Evolutionary conservation across 2,888 invertebrate genomes (phyloP).

Genomic region (Deroplatys truncata): DNA sequence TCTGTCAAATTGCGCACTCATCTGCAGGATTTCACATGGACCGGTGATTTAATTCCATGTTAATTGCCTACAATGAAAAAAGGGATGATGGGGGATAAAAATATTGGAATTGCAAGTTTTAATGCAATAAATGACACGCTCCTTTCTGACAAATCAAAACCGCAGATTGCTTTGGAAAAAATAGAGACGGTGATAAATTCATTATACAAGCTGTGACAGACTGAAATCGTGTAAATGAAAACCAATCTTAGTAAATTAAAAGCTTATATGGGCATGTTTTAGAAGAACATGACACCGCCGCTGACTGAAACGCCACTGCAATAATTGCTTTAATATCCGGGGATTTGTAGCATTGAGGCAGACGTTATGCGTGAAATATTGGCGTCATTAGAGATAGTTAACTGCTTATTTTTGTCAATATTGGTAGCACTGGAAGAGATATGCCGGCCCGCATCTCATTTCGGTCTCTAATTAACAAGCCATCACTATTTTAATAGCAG

Average conservation of each 20-base stretch:
- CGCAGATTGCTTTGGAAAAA: background rate
- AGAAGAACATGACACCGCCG: no score
- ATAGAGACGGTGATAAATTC: background rate
- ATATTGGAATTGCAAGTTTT: background rate
- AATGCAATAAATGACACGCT: background rate
- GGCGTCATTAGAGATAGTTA: background rate
- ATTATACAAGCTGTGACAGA: background rate
- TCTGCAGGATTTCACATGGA: background rate
- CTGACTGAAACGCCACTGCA: background rate
- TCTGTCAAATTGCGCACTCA: background rate
- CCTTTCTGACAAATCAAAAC: background rate
- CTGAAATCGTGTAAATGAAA: no score
- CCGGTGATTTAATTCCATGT: background rate
- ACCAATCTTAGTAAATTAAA: no score
- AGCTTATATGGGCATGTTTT: no score
- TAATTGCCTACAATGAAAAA: background rate
- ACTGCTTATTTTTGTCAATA: background rate
- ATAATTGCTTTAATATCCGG: background rate
- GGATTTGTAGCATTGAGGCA: background rate
- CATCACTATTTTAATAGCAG: background rate
- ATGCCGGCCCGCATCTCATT: no score
- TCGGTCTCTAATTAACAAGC: background rate
- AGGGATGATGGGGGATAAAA: background rate
- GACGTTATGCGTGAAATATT: background rate
- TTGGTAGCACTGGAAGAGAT: background rate